Evolutionary conservation across 2,797 vertebrate genomes (phyloP), one percentile per base, ranked within the genome.

Genomic region (Silurus aristotelis): DNA sequence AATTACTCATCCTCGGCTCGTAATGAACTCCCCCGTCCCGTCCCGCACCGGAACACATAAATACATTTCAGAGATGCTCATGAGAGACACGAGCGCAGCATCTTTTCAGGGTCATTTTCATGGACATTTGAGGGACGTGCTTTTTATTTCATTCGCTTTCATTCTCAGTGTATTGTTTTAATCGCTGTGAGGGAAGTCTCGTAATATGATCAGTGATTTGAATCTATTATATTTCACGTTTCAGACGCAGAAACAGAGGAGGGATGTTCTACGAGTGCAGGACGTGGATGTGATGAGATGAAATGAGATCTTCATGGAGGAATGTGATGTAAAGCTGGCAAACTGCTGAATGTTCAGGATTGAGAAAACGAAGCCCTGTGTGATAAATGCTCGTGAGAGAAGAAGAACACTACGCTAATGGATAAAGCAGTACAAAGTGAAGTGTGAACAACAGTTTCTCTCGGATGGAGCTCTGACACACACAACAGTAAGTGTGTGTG

Each of bases 401-500:
- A 68, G 46, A 38, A 4, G 31, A 31, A 61, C 60, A 17, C 60
- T 9, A n/a, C 61, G n/a, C 75, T 82, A 58, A 82, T 85, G 68
- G 80, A 79, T 75, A 68, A 48, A 27, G 46, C 56, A 13, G 48
- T n/a, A 43, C 56, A 13, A 46, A 79, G 20, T 81, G 82, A 48
- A 58, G 70, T 25, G 64, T 4, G 67, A 83, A 19, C 55, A 15
- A 64, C 85, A 85, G 25, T 68, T 84, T 81, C 84, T 83, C 43
- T 80, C 71, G 63, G 31, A 82, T 85, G 86, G 83, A 14, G 64
- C 70, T 72, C 70, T 87, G 66, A 83, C 71, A 43, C 52, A 38
- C 66, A 67, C 55, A 31, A 58, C 60, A 82, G 83, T 90, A 83
- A 85, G 89, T 87, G 48, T 72, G 72, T 60, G 80, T 61, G n/a